Evolutionary conservation across 2,113 vertebrate species (phyloP).

Genomic region (Istiophorus platypterus): DNA sequence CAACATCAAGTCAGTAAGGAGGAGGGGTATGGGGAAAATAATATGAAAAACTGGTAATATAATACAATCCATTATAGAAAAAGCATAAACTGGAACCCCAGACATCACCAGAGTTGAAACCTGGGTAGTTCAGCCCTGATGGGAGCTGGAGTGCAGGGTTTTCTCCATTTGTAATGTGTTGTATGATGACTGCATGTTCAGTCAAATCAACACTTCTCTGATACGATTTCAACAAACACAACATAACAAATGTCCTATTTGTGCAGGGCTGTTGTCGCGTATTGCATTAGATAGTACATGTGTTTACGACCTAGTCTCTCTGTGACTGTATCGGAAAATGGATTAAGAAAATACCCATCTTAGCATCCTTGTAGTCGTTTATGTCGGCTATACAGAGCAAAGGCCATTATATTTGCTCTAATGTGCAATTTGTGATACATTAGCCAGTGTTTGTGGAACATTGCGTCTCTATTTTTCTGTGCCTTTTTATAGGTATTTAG

Average conservation of each 20-base stretch:
- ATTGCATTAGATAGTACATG: neutral
- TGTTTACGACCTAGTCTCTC: conserved; percentile 27
- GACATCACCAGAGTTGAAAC: neutral
- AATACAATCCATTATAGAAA: neutral
- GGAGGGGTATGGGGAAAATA: conserved; percentile 15
- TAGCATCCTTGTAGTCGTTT: conserved; percentile 32
- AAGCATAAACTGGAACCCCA: neutral
- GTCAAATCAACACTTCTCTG: neutral
- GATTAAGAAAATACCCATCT: conserved; percentile 47
- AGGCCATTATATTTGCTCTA: conserved; percentile 56
- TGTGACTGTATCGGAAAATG: conserved; percentile 31
- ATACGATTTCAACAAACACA: neutral
- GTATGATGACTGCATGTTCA: neutral
- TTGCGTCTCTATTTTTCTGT: conserved; percentile 33
- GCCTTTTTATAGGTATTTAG: conserved; percentile 43
- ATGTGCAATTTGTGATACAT: conserved; percentile 33
- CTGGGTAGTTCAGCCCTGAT: neutral
- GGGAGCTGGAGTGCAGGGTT: neutral
- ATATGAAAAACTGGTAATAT: neutral
- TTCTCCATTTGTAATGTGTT: neutral
- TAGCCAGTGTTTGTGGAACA: conserved; percentile 33
- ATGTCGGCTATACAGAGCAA: conserved; percentile 15
- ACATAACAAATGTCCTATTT: conserved; percentile 9
- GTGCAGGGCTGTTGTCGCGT: neutral
- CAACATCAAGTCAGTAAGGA: neutral